A percentile compares a stretch with the other conserved stretches of the same genome.
These are phyloP conservation scores for Anoplophora glabripennis DNA, from an alignment of 1,140 invertebrate genomes.

Conservation along the genomic window DNA sequence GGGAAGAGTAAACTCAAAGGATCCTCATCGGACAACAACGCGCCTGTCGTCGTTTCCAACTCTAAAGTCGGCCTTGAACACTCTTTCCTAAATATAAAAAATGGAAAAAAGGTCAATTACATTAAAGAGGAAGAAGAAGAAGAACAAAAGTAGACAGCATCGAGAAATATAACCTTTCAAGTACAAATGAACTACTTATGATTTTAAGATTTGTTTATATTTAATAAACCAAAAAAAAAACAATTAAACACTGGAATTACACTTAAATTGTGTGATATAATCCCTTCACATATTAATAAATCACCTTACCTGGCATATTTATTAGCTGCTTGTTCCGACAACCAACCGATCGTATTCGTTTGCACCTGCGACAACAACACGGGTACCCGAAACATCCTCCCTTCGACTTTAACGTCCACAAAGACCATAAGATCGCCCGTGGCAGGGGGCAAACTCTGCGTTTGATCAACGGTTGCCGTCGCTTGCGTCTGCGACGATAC, in stretches of 20 bases:
- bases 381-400: constrained; percentile 62
- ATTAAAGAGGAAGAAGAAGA: no score
- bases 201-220: neutral
- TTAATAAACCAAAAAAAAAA: no score
- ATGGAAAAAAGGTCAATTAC: no score
- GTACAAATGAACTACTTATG: neutral
- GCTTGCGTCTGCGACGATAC: neutral
- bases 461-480: neutral
- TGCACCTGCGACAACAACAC: constrained; percentile 58
- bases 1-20: constrained; percentile 57
- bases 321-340: constrained; percentile 64
- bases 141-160: no score
- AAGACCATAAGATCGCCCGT: constrained; percentile 39
- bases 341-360: constrained; percentile 63
- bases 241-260: no score
- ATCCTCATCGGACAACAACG: constrained; percentile 64
- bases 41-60: constrained; percentile 64
- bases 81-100: constrained; percentile 53
- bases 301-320: constrained; percentile 62
- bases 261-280: no score
- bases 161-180: neutral
- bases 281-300: neutral
- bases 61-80: constrained; percentile 61
- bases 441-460: constrained; percentile 5
- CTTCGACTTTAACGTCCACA: constrained; percentile 62